Conservation (phyloP, 64 coral and sea anemone species). For the Trachythela sp. region DNA sequence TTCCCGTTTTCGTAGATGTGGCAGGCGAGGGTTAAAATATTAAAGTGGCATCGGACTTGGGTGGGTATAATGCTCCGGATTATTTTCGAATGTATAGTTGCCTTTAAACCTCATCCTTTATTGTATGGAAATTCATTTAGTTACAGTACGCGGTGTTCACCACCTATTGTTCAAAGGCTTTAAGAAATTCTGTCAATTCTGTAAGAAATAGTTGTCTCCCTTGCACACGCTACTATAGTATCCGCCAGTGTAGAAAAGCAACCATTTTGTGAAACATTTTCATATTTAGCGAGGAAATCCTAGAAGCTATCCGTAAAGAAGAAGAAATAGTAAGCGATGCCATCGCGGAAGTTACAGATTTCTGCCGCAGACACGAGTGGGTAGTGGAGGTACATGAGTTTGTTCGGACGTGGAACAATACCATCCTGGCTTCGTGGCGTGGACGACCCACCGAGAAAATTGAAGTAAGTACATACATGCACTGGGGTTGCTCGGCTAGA, state of each 20-base stretch:
- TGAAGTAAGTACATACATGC: slow-evolving; percentile 44
- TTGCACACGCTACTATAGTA: no score
- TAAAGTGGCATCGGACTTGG: no score
- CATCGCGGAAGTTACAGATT: slow-evolving; percentile 63
- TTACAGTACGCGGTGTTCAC: no score
- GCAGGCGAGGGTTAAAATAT: no score
- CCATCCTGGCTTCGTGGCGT: slow-evolving; percentile 58
- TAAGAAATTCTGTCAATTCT: no score
- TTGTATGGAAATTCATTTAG: background rate
- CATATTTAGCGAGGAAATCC: slow-evolving; percentile 63
- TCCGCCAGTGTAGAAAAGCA: no score
- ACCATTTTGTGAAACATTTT: background rate
- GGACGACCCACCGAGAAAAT: slow-evolving; percentile 64
- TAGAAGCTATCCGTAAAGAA: slow-evolving; percentile 46
- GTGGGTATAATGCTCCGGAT: no score
- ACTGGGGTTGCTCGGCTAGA: no score
- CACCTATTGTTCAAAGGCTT: no score
- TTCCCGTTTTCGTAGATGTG: no score
- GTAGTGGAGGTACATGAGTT: slow-evolving; percentile 71
- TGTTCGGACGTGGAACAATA: slow-evolving; percentile 62
- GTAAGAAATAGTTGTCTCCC: no score
- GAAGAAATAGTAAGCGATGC: slow-evolving; percentile 55
- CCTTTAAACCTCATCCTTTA: background rate
- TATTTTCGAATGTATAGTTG: no score
- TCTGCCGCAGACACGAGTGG: slow-evolving; percentile 80